A percentile compares a stretch with the other conserved stretches of the same genome.
Evolutionary conservation across 2,113 vertebrate genomes (phyloP).

Genomic region (Macrotis lagotis): DNA sequence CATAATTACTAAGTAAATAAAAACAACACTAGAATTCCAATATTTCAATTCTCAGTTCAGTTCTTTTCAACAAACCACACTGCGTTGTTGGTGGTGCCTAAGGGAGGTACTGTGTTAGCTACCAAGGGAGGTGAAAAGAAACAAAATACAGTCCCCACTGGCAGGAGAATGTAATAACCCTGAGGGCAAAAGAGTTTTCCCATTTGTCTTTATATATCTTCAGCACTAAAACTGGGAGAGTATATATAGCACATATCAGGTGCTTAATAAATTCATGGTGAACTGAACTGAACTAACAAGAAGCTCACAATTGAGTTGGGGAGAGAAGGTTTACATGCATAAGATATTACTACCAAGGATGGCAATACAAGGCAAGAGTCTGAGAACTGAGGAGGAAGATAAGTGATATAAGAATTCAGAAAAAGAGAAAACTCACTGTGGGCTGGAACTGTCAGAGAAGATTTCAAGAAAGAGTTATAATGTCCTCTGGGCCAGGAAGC

Average conservation of each 20-base stretch:
- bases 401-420: neutral
- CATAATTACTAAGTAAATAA: neutral
- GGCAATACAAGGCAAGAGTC: neutral
- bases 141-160: neutral
- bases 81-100: neutral
- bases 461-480: neutral
- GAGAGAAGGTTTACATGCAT: neutral
- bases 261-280: neutral
- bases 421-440: neutral
- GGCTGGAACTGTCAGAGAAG: neutral
- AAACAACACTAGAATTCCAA: neutral
- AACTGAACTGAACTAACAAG: neutral
- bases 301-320: neutral
- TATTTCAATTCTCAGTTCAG: neutral
- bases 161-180: neutral
- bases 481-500: neutral
- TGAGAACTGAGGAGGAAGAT: neutral
- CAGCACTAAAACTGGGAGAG: neutral
- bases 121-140: neutral
- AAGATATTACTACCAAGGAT: neutral
- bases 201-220: neutral
- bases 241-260: neutral
- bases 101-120: neutral
- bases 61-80: neutral
- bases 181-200: neutral